Percentiles rank a stretch among this genome's conserved stretches.
phyloP scores from a whole-genome alignment of 2,888 invertebrate species.

The Epiperipatus broadwayi region DNA sequence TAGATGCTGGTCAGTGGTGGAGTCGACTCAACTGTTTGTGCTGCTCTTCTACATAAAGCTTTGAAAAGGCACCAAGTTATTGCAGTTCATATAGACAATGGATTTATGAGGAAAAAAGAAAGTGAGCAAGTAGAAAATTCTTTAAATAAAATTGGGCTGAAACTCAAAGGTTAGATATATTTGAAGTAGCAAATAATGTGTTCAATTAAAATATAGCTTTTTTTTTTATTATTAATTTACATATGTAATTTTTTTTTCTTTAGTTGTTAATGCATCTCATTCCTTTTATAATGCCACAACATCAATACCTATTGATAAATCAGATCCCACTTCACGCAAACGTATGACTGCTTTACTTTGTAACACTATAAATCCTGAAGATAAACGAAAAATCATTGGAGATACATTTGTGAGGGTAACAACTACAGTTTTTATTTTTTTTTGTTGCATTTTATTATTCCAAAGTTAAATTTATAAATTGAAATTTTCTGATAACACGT shows the following conservation, averaged over 20 bases:
- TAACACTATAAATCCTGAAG: slow-evolving; percentile 75
- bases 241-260: slow-evolving; percentile 16
- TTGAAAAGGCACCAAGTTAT: slow-evolving; percentile 66
- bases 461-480: too few relatives aligned
- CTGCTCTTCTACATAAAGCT: slow-evolving; percentile 76
- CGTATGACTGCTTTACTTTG: slow-evolving; percentile 62
- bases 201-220: slow-evolving; percentile 6
- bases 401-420: slow-evolving; percentile 76
- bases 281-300: slow-evolving; percentile 50
- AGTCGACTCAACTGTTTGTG: slow-evolving; percentile 98
- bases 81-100: slow-evolving; percentile 94
- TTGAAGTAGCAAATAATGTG: too few relatives aligned
- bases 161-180: slow-evolving; percentile 38
- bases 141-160: slow-evolving; percentile 58
- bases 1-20: slow-evolving; percentile 87
- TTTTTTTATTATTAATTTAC: slow-evolving; percentile 12
- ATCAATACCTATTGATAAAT: slow-evolving; percentile 44
- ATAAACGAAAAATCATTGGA: slow-evolving; percentile 94
- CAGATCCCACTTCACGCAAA: slow-evolving; percentile 34
- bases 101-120: slow-evolving; percentile 94
- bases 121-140: slow-evolving; percentile 68
- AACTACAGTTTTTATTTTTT: not conserved
- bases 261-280: slow-evolving; percentile 35
- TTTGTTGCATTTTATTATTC: not conserved
- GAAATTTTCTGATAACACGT: too few relatives aligned